A percentile compares a stretch with the other conserved stretches of the same genome.
These are phyloP conservation scores for Dorcus parallelipipedus DNA, from an alignment of 2,888 invertebrate species.

Conservation along the genomic window DNA sequence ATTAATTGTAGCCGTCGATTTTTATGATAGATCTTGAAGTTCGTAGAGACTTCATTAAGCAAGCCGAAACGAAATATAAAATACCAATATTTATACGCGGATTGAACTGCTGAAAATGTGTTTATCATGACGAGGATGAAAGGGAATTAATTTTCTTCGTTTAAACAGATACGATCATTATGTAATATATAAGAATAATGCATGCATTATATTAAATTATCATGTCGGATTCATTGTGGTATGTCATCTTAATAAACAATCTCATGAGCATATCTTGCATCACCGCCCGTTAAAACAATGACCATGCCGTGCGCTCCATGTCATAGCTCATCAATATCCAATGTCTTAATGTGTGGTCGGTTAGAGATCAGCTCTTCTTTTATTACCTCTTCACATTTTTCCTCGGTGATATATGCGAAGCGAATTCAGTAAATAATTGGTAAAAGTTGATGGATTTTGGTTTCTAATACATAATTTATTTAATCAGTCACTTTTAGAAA, in stretches of 20 bases:
- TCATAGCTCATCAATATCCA: constrained; percentile 20
- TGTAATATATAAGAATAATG: constrained; percentile 4
- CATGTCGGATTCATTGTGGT: constrained; percentile 9
- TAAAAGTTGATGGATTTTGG: too few species aligned
- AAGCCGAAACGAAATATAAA: too few species aligned
- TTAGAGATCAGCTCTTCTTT: not conserved
- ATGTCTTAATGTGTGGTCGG: constrained; percentile 23
- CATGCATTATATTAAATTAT: constrained; percentile 13
- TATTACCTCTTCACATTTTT: not conserved
- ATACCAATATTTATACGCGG: too few species aligned
- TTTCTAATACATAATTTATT: too few species aligned
- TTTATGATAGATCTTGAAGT: too few species aligned
- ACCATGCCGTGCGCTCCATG: constrained; percentile 15
- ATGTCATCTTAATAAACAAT: constrained; percentile 23
- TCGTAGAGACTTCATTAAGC: too few species aligned
- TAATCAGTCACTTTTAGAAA: too few species aligned
- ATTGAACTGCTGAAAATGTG: too few species aligned
- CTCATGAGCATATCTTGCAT: constrained; percentile 16
- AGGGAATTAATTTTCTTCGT: not conserved
- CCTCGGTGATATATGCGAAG: not conserved
- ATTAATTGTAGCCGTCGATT: too few species aligned
- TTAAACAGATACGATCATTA: not conserved
- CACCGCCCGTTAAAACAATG: constrained; percentile 21
- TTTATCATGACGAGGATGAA: too few species aligned
- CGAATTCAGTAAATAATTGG: too few species aligned